phyloP scores from a whole-genome alignment of 2,888 invertebrate species.

The Oligia fasciuncula region DNA sequence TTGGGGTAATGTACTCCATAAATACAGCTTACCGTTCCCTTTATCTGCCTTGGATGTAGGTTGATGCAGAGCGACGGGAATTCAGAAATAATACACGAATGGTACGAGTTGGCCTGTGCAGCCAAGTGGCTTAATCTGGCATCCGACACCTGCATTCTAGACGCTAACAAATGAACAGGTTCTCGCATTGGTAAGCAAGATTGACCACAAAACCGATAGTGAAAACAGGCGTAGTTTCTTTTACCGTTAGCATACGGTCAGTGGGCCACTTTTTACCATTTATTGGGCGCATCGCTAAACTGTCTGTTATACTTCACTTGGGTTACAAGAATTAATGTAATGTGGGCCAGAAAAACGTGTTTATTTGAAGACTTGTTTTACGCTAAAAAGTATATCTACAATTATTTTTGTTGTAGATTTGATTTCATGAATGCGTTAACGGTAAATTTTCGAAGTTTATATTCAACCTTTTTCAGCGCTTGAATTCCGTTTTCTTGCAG shows the following conservation, averaged over 20 bases:
- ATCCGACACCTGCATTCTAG: constrained; percentile 43
- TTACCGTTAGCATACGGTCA: constrained; percentile 84
- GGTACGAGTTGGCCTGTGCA: constrained; percentile 4
- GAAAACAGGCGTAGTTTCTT: constrained; percentile 75
- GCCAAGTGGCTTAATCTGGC: constrained; percentile 26
- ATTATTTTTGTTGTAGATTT: constrained; percentile 29
- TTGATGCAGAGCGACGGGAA: constrained; percentile 20
- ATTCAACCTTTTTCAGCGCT: constrained; percentile 9
- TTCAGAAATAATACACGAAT: constrained; percentile 28
- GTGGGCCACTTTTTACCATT: constrained; percentile 87
- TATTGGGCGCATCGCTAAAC: constrained; percentile 80
- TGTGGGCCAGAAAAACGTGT: constrained; percentile 59
- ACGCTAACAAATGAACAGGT: constrained; percentile 59
- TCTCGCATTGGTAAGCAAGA: constrained; percentile 60
- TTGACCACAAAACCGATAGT: constrained; percentile 74
- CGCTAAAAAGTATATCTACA: constrained; percentile 39
- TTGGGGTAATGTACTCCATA: constrained; percentile 26
- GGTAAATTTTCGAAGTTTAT: constrained; percentile 10
- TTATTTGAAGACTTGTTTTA: constrained; percentile 60
- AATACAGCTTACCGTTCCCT: constrained; percentile 36
- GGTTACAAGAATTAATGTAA: constrained; percentile 53
- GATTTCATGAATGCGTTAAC: constrained; percentile 16
- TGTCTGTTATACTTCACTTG: constrained; percentile 75
- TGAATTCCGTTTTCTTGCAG: constrained; percentile 1
- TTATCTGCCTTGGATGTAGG: constrained; percentile 27